Conservation (phyloP, 1,140 invertebrate genomes). For the Drosophila grimshawi region DNA sequence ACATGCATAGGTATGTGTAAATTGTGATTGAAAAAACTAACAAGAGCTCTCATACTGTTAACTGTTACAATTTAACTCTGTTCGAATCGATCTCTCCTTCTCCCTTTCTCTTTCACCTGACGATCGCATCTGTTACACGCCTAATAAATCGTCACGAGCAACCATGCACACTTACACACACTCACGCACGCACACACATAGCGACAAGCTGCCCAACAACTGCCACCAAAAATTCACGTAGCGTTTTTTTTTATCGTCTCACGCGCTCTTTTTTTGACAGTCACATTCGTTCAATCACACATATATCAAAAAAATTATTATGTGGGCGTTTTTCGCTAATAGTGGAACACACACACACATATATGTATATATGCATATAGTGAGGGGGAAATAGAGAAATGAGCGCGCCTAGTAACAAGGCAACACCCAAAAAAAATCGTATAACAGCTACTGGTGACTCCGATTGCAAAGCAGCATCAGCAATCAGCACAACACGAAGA, state of each 20-base stretch:
- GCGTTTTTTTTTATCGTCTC: conserved; percentile 35
- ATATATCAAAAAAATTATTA: conserved; percentile 35
- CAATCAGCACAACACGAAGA: conserved; percentile 6
- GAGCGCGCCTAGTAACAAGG: conserved; percentile 15
- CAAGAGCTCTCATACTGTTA: neutral
- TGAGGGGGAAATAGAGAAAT: conserved; percentile 3
- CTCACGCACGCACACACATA: conserved; percentile 5
- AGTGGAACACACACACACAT: conserved; percentile 31
- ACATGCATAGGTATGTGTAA: too few species aligned
- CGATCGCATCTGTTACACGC: conserved; percentile 15
- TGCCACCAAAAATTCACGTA: conserved; percentile 17
- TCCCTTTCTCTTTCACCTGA: neutral
- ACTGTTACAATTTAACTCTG: neutral
- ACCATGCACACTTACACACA: conserved; percentile 1
- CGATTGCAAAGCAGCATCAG: conserved; percentile 2
- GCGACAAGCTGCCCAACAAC: conserved; percentile 31
- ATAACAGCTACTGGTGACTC: neutral
- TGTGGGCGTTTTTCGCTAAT: conserved; percentile 60
- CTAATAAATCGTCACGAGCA: conserved; percentile 50
- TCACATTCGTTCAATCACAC: conserved; percentile 4
- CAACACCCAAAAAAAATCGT: conserved; percentile 40
- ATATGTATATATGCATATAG: neutral
- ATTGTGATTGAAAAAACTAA: neutral
- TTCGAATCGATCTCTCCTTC: neutral
- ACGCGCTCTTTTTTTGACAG: conserved; percentile 43